A percentile compares a stretch with the other conserved stretches of the same genome.
phyloP scores from a whole-genome alignment of 2,888 invertebrate species.

The Argynnis bischoffii region DNA sequence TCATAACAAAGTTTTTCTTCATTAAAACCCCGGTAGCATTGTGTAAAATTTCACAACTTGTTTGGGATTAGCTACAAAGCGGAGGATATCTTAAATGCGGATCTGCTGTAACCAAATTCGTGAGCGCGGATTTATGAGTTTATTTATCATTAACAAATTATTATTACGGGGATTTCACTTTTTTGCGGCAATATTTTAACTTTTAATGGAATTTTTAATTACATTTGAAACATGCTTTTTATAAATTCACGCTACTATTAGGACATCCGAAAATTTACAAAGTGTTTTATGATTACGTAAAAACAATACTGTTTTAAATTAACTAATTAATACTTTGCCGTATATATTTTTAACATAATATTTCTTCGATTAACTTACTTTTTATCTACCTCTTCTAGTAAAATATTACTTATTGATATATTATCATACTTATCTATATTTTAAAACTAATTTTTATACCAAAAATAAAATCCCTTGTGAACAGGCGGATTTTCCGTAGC shows the following conservation, averaged over 20 bases:
- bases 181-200: constrained; percentile 52
- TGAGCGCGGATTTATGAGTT: constrained; percentile 81
- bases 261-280: neutral
- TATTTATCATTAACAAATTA: constrained; percentile 84
- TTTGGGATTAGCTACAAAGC: constrained; percentile 82
- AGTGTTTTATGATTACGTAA: neutral
- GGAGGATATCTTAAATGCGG: constrained; percentile 79
- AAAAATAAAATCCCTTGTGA: constrained; percentile 18
- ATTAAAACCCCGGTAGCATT: constrained; percentile 60
- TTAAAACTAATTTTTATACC: neutral
- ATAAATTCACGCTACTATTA: constrained; percentile 9
- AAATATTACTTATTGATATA: too few species aligned
- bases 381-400: too few species aligned
- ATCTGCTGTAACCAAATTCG: constrained; percentile 82
- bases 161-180: constrained; percentile 71
- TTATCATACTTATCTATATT: too few species aligned
- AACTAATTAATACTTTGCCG: too few species aligned
- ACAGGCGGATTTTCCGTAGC: constrained; percentile 42
- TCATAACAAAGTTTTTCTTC: constrained; percentile 61
- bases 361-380: too few species aligned
- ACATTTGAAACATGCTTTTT: constrained; percentile 16
- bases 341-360: too few species aligned
- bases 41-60: constrained; percentile 80
- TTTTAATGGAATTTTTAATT: constrained; percentile 19
- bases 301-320: neutral